These are phyloP conservation scores for Alligator mississippiensis DNA, from an alignment of 2,113 vertebrate genomes.

Conservation along the genomic window DNA sequence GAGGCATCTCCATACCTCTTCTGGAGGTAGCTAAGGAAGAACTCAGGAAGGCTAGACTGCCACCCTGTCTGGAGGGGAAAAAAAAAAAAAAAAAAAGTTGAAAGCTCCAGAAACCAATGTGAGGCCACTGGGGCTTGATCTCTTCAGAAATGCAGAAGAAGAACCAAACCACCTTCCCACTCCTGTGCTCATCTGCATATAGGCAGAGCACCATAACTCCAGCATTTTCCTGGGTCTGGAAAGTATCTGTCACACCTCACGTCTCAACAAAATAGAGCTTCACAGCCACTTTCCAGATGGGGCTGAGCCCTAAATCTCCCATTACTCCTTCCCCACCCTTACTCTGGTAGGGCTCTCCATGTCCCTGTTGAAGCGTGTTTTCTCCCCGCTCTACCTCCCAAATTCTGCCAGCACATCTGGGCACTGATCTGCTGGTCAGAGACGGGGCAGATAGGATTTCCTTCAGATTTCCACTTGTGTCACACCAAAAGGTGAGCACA, in stretches of 20 bases:
- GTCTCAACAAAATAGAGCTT: neutral
- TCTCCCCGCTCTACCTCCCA: neutral
- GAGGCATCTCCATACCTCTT: slow-evolving; percentile 58
- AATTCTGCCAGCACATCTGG: neutral
- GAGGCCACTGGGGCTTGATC: neutral
- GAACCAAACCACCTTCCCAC: neutral
- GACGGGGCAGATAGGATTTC: neutral
- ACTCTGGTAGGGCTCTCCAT: neutral
- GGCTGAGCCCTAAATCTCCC: neutral
- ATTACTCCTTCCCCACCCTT: neutral
- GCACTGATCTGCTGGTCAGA: neutral
- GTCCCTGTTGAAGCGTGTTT: neutral
- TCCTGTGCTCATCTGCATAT: neutral
- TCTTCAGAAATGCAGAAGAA: neutral
- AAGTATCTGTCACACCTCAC: neutral
- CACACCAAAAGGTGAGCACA: neutral
- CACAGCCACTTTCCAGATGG: neutral
- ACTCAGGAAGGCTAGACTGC: slow-evolving; percentile 62
- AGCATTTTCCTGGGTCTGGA: neutral
- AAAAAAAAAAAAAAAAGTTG: neutral
- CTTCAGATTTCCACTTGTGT: neutral
- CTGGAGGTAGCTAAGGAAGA: slow-evolving; percentile 78
- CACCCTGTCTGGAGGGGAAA: slow-evolving; percentile 54
- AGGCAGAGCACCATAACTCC: neutral
- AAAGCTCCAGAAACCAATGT: neutral